Conservation (phyloP, 1,140 invertebrate species). For the Brachionus rotundiformis region DNA sequence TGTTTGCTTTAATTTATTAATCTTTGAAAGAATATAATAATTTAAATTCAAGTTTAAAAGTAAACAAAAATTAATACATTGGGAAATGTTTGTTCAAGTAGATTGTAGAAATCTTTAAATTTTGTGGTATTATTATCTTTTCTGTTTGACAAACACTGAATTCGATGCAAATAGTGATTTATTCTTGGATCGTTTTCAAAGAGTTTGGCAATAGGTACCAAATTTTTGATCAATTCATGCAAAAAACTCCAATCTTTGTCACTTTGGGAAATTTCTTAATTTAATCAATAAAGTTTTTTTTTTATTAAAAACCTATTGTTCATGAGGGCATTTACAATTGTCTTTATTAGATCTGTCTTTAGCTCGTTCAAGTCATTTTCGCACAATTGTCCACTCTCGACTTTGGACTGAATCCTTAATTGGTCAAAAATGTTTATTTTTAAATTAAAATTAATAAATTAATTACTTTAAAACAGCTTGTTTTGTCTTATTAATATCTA, state of each 20-base stretch:
- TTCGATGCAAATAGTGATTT: slow-evolving; percentile 11
- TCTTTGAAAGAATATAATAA: neutral
- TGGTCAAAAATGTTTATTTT: too few species aligned
- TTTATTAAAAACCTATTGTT: neutral
- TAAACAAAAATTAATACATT: neutral
- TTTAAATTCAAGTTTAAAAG: neutral
- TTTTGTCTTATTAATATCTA: neutral
- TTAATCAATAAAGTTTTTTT: neutral
- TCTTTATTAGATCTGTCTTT: slow-evolving; percentile 9
- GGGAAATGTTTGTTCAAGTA: neutral
- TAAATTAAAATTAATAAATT: too few species aligned
- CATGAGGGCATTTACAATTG: slow-evolving; percentile 25
- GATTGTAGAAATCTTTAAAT: neutral
- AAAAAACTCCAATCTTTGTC: slow-evolving; percentile 32
- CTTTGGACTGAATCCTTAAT: neutral
- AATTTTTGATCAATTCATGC: neutral
- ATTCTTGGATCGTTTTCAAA: slow-evolving; percentile 18
- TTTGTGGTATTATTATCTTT: neutral
- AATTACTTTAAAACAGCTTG: neutral
- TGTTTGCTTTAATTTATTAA: neutral
- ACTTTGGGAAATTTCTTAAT: neutral
- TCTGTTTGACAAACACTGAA: slow-evolving; percentile 14
- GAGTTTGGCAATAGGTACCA: neutral
- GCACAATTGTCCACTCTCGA: neutral
- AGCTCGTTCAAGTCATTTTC: slow-evolving; percentile 4